phyloP scores from a whole-genome alignment of 2,797 vertebrate genomes.

The Rhinatrema bivittatum region DNA sequence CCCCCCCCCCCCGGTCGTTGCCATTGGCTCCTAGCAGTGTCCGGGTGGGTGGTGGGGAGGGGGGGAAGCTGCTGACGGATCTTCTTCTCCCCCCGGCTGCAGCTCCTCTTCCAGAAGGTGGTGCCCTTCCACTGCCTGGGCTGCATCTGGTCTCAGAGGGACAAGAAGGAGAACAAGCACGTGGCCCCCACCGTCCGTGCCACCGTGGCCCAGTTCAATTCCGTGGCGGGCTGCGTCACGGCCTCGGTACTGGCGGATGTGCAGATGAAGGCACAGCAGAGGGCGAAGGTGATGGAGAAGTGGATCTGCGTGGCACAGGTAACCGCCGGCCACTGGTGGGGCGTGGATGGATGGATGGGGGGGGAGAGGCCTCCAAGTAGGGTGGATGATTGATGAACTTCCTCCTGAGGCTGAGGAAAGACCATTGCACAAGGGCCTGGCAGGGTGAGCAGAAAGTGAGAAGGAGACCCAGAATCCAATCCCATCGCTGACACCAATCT shows the following conservation, averaged over 20 bases:
- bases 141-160: conserved; percentile 77
- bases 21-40: too few relatives aligned
- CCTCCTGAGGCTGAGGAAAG: neutral
- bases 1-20: too few relatives aligned
- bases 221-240: conserved; percentile 68
- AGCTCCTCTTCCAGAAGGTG: conserved; percentile 70
- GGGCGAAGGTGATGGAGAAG: conserved; percentile 69
- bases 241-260: conserved; percentile 56
- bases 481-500: too few relatives aligned
- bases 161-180: conserved; percentile 66
- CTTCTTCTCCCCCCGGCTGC: neutral
- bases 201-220: conserved; percentile 78
- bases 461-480: rapidly evolving
- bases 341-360: rapidly evolving
- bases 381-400: too few relatives aligned
- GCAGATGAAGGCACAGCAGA: conserved; percentile 33
- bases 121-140: conserved; percentile 74
- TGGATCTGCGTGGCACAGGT: conserved; percentile 80
- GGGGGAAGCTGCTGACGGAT: too few relatives aligned
- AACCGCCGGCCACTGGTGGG: too few relatives aligned
- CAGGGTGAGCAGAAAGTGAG: neutral
- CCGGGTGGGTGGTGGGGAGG: too few relatives aligned
- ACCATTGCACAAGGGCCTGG: neutral
- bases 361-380: too few relatives aligned
- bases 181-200: conserved; percentile 69